Base-by-base conservation (phyloP, 2,113 vertebrate genomes). In the Limnothrissa miodon region DNA sequence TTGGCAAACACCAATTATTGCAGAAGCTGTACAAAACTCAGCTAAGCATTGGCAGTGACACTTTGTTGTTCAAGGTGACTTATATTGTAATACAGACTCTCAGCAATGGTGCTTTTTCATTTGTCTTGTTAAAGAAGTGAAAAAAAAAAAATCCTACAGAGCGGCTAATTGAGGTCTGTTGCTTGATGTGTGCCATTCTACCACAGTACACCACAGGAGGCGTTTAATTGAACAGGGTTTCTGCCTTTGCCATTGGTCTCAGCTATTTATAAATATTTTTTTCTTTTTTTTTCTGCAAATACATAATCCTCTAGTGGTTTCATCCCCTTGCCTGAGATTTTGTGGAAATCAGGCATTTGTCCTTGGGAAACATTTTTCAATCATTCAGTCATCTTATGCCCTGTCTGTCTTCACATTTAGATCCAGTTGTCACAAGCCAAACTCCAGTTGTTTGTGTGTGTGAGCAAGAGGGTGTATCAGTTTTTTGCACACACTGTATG, bases 51-150 rank as follows among this genome's bases (percentile, higher is more conserved):
- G 33, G 13, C 66, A 36, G 2, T 3, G 29, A 2, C 4, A 74
- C 66, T 74, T 74, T 74, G 66, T 33, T 36, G 66, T 74, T 74
- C 66, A 74, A 74, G 66, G 66, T 74, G 25, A 74, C 66, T 74
- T 74, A 11, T 36, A 74, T 17, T 74, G 15, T 29, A 36, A 1
- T 70, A 33, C 29, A 15, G 13, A 29, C n/a, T 29, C 1, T 19
- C 66, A 74, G 10, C 33, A 36, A 36, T 36, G 29, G 33, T 10
- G 11, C 29, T 10, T 10, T 74, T 62, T 11, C 59, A 62, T 62
- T 29, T 33, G 13, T 36, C 25, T 33, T 78, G 59, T 51, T 56
- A 85, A 80, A 70, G 78, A 53, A 80, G 70, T 25, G n/a, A n/a
- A n/a, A n/a, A n/a, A n/a, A n/a, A 33, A 1, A 70, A 74, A 53